Evolutionary conservation across 2,888 invertebrate species (phyloP).

Genomic region (Proisotoma minuta): DNA sequence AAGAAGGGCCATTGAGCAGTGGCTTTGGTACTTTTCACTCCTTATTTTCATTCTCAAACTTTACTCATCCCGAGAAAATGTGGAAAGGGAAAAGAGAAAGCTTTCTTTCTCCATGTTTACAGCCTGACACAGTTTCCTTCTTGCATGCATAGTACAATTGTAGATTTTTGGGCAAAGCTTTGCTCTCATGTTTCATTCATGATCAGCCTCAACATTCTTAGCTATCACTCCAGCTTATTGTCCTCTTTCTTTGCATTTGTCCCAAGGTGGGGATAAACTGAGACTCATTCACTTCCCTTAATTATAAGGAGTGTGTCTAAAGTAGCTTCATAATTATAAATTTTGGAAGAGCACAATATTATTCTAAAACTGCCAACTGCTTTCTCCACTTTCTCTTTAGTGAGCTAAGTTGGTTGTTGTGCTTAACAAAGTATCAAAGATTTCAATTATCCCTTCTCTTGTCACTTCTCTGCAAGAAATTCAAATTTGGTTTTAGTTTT

Average conservation of each 20-base stretch:
- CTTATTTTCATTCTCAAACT: constrained; percentile 15
- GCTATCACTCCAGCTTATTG: not conserved
- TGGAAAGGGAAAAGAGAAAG: not conserved
- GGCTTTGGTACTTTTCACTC: constrained; percentile 11
- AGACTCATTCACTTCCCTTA: not conserved
- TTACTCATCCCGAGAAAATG: constrained; percentile 1
- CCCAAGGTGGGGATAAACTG: not conserved
- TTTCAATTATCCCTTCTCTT: not conserved
- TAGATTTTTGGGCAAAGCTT: not conserved
- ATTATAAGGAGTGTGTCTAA: too few relatives aligned
- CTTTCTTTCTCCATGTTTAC: not conserved
- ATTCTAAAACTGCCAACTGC: too few relatives aligned
- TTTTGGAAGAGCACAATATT: too few relatives aligned
- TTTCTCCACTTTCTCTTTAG: too few relatives aligned
- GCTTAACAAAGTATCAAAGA: not conserved
- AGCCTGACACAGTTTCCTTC: not conserved
- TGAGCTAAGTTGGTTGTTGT: too few relatives aligned
- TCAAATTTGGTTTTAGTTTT: too few relatives aligned
- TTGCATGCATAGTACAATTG: not conserved
- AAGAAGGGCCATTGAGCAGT: too few relatives aligned
- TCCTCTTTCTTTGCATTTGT: not conserved
- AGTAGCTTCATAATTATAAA: too few relatives aligned
- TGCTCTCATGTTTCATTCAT: constrained; percentile 46
- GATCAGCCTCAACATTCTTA: constrained; percentile 35
- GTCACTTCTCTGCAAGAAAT: too few relatives aligned